Evolutionary conservation across 2,113 vertebrate species (phyloP).

Genomic region (Ranitomeya variabilis): DNA sequence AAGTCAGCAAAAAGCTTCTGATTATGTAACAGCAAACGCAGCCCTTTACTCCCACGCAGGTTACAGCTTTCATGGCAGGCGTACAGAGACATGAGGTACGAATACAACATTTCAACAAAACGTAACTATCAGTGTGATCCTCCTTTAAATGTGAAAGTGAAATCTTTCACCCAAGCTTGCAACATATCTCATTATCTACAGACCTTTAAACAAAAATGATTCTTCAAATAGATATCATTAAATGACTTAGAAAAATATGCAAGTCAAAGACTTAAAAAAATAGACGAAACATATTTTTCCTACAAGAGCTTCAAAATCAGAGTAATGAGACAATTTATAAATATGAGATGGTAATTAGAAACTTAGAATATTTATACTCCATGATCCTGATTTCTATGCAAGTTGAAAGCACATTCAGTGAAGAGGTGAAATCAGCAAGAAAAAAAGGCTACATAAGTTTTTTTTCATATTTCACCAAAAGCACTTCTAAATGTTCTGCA

Average conservation of each 20-base stretch:
- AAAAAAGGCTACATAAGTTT: background rate
- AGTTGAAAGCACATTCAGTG: background rate
- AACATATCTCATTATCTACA: conserved; percentile 46
- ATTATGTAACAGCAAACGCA: conserved; percentile 51
- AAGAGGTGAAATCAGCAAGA: background rate
- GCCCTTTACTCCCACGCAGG: conserved; percentile 55
- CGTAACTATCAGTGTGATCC: background rate
- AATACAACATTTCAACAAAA: conserved; percentile 30
- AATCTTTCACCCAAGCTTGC: conserved; percentile 2
- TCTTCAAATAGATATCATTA: conserved; percentile 20
- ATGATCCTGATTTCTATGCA: background rate
- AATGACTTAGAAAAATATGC: background rate
- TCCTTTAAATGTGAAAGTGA: conserved; percentile 21
- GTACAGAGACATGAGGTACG: conserved; percentile 35
- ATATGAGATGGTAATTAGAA: conserved; percentile 13
- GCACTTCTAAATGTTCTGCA: too few species aligned
- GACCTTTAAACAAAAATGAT: conserved; percentile 8
- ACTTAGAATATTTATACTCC: conserved; percentile 4
- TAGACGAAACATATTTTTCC: background rate
- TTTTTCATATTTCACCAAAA: too few species aligned
- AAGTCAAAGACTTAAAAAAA: background rate
- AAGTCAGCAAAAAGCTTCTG: conserved; percentile 53
- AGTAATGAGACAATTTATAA: conserved; percentile 28
- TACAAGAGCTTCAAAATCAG: background rate
- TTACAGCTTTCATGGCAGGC: conserved; percentile 38